Conservation (phyloP, 2,797 vertebrate species). For the Glossophaga mutica region DNA sequence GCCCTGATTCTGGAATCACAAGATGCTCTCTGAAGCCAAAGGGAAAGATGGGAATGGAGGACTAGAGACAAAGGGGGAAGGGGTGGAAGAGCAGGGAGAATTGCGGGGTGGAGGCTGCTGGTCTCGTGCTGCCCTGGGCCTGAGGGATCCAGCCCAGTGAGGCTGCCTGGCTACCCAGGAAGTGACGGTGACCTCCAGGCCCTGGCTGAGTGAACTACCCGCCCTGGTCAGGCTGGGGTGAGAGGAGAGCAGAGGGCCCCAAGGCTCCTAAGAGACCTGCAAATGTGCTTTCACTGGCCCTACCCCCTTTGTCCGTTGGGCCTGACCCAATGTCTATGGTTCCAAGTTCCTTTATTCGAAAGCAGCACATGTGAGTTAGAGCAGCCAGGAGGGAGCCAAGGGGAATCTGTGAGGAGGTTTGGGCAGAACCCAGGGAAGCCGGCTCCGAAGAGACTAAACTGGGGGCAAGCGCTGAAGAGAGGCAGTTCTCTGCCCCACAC, state of each 20-base stretch:
- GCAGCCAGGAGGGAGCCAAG: conserved; percentile 53
- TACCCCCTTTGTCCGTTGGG: conserved; percentile 54
- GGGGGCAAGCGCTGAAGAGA: background rate
- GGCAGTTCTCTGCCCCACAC: background rate
- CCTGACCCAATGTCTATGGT: conserved; percentile 71
- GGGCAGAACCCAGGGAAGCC: conserved; percentile 21
- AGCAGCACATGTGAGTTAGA: conserved; percentile 70
- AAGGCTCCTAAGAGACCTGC: conserved; percentile 49
- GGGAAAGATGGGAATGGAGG: conserved; percentile 59
- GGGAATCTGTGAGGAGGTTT: conserved; percentile 52
- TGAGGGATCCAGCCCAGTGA: background rate
- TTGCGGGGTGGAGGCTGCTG: background rate
- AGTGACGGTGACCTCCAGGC: background rate
- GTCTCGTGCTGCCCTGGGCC: background rate
- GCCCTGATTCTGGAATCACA: conserved; percentile 76
- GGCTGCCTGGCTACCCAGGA: background rate
- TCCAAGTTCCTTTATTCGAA: conserved; percentile 80
- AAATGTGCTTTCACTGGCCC: conserved; percentile 53
- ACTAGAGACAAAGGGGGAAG: conserved; percentile 55
- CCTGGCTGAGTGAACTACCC: background rate
- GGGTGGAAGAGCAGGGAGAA: background rate
- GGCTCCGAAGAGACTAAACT: background rate
- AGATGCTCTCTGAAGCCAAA: conserved; percentile 74
- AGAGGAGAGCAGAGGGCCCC: conserved; percentile 30
- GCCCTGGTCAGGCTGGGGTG: background rate